Percentiles rank a stretch among this genome's conserved stretches.
These are phyloP conservation scores for Plebejus anna DNA, from an alignment of 2,888 invertebrate genomes.

Conservation along the genomic window DNA sequence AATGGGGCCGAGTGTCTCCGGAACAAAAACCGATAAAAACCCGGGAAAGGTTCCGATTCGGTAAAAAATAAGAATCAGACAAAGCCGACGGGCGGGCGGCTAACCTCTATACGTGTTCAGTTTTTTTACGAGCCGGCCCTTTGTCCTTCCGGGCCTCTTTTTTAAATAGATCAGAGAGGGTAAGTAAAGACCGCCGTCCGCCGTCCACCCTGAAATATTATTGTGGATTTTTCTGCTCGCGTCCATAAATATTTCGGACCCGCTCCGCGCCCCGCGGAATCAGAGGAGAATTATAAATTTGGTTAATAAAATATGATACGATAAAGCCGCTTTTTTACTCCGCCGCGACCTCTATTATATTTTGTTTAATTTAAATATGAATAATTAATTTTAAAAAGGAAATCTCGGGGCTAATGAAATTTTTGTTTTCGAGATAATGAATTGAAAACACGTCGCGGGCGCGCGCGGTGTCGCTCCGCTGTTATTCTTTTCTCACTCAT, in stretches of 20 bases:
- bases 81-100: slow-evolving; percentile 66
- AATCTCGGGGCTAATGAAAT: slow-evolving; percentile 78
- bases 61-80: slow-evolving; percentile 80
- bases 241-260: slow-evolving; percentile 76
- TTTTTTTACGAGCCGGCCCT: slow-evolving; percentile 75
- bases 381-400: slow-evolving; percentile 79
- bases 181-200: slow-evolving; percentile 72
- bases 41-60: slow-evolving; percentile 75
- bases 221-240: slow-evolving; percentile 79
- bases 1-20: slow-evolving; percentile 68
- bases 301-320: slow-evolving; percentile 79
- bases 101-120: slow-evolving; percentile 75
- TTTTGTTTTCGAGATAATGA: slow-evolving; percentile 80
- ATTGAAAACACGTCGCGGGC: slow-evolving; percentile 74
- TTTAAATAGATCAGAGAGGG: slow-evolving; percentile 79
- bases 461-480: slow-evolving; percentile 59
- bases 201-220: slow-evolving; percentile 77
- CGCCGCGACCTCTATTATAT: slow-evolving; percentile 74
- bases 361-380: slow-evolving; percentile 80
- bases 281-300: slow-evolving; percentile 78
- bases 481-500: slow-evolving; percentile 76
- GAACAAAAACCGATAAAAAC: slow-evolving; percentile 80
- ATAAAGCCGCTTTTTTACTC: slow-evolving; percentile 71
- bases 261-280: slow-evolving; percentile 55
- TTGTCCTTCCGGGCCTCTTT: slow-evolving; percentile 78